A percentile compares a stretch with the other conserved stretches of the same genome.
Conservation (phyloP, 2,797 vertebrate genomes). For the Crossoptilon crossoptilon region DNA sequence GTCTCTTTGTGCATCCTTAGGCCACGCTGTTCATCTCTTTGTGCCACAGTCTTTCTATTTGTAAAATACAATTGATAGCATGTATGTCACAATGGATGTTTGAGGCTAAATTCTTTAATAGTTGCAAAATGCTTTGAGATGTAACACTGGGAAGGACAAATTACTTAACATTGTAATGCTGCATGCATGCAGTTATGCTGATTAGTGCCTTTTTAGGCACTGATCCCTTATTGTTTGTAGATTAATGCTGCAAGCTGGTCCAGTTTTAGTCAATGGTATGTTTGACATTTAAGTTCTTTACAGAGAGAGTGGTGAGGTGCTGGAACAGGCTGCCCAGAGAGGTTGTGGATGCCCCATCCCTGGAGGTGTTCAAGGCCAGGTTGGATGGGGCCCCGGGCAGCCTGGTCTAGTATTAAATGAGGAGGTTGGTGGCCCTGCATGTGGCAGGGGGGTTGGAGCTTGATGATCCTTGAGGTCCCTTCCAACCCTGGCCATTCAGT, state of each 20-base stretch:
- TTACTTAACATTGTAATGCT: neutral
- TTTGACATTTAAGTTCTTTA: neutral
- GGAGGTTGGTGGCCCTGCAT: no score
- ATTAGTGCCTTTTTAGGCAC: neutral
- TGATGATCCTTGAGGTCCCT: no score
- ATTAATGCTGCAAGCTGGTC: neutral
- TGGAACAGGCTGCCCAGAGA: no score
- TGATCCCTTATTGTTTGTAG: neutral
- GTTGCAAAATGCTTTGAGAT: conserved; percentile 2
- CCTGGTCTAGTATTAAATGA: no score
- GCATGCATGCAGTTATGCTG: neutral
- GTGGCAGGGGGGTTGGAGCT: no score
- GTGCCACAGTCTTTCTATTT: neutral
- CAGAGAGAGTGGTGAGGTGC: no score
- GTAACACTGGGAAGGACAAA: neutral
- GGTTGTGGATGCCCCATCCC: no score
- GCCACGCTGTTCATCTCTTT: neutral
- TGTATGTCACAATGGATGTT: neutral
- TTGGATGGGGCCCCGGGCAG: no score
- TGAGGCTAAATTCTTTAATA: conserved; percentile 9
- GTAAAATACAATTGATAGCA: neutral
- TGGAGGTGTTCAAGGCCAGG: no score
- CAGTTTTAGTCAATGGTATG: neutral
- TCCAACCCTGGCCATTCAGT: no score
- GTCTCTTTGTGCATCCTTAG: conserved; percentile 9